Evolutionary conservation across 2,797 vertebrate species (phyloP).

Genomic region (Peromyscus attwateri): DNA sequence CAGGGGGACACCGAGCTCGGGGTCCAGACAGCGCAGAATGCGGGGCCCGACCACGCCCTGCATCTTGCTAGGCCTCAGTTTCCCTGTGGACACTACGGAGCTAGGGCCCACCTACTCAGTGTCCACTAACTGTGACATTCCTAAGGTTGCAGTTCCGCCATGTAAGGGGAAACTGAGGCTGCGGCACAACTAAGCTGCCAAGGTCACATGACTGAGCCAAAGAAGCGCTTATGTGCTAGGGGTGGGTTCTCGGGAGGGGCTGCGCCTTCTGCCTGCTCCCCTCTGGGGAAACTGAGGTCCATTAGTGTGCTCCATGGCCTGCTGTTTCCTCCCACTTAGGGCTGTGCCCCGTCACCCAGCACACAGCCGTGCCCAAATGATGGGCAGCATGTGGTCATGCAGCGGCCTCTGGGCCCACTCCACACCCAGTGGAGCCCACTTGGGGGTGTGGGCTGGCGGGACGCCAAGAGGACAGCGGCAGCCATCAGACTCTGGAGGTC

Average conservation of each 20-base stretch:
- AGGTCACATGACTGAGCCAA: background rate
- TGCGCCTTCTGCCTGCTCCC: rapidly evolving
- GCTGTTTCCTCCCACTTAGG: background rate
- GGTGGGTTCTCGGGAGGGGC: background rate
- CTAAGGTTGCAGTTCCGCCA: background rate
- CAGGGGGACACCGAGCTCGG: background rate
- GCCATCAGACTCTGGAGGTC: background rate
- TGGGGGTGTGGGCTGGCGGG: background rate
- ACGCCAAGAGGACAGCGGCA: background rate
- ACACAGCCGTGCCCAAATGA: background rate
- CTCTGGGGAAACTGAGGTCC: constrained; percentile 10
- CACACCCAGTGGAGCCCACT: background rate
- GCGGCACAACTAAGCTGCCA: background rate
- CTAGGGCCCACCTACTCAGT: background rate
- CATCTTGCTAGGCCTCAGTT: constrained; percentile 11
- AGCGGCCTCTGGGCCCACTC: background rate
- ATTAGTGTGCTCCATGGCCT: background rate
- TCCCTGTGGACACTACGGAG: background rate
- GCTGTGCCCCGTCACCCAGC: background rate
- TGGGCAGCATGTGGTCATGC: background rate
- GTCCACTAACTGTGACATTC: background rate
- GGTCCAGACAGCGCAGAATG: background rate
- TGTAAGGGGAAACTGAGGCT: constrained; percentile 44
- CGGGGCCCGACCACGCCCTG: constrained; percentile 4
- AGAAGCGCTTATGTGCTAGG: background rate